These are phyloP conservation scores for Drosophila tristis DNA, from an alignment of 1,140 invertebrate genomes.

Conservation along the genomic window DNA sequence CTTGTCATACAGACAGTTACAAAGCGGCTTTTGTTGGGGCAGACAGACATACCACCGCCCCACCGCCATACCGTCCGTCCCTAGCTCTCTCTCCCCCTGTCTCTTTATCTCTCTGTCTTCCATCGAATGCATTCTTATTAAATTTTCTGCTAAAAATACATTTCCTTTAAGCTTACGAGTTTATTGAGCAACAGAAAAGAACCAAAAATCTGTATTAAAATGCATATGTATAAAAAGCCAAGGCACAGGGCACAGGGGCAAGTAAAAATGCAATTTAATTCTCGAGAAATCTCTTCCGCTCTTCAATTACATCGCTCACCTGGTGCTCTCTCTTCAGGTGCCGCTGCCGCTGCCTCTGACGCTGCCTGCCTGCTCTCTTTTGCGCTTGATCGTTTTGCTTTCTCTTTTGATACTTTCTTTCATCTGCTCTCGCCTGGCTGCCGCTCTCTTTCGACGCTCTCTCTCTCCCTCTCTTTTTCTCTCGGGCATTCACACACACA, in stretches of 20 bases:
- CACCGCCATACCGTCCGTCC: background rate
- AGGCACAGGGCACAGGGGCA: slow-evolving; percentile 10
- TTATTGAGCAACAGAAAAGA: slow-evolving; percentile 38
- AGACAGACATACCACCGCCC: background rate
- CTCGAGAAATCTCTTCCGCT: too few species aligned
- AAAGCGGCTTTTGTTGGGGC: slow-evolving; percentile 45
- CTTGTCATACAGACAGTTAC: slow-evolving; percentile 62
- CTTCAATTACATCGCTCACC: slow-evolving; percentile 19
- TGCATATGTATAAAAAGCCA: slow-evolving; percentile 47
- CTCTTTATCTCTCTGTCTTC: slow-evolving; percentile 16
- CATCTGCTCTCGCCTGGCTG: background rate
- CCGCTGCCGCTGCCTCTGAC: too few species aligned
- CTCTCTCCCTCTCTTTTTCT: slow-evolving; percentile 6
- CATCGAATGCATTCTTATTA: slow-evolving; percentile 33
- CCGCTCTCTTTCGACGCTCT: slow-evolving; percentile 13
- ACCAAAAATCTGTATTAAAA: slow-evolving; percentile 62
- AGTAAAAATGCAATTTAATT: background rate
- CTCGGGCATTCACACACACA: slow-evolving; percentile 2
- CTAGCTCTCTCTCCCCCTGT: background rate
- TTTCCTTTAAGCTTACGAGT: slow-evolving; percentile 44
- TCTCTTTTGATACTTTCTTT: slow-evolving; percentile 34
- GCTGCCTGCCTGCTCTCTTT: too few species aligned
- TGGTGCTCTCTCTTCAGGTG: slow-evolving; percentile 15
- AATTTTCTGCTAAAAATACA: slow-evolving; percentile 71
- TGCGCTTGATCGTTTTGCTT: slow-evolving; percentile 14